These are phyloP conservation scores for Epizoanthus stellaris DNA, from an alignment of 92 coral and sea anemone genomes.

Conservation along the genomic window DNA sequence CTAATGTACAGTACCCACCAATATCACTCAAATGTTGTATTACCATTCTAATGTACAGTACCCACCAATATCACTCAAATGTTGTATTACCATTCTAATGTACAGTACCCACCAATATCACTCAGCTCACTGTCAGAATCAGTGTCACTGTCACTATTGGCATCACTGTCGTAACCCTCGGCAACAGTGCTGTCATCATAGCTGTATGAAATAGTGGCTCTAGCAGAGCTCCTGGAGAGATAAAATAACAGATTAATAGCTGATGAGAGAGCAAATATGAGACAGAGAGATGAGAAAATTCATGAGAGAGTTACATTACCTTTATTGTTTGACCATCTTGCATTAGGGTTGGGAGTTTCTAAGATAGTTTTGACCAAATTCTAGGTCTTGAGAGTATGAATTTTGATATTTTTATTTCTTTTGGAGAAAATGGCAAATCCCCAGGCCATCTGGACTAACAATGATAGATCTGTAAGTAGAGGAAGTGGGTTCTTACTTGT, in stretches of 20 bases:
- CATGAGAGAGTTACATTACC: background rate
- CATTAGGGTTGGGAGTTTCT: too few species aligned
- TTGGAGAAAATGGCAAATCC: too few species aligned
- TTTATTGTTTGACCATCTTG: too few species aligned
- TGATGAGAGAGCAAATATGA: background rate
- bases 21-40: background rate
- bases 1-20: too few species aligned
- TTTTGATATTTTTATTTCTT: too few species aligned
- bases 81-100: background rate
- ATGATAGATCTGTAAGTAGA: too few species aligned
- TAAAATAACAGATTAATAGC: background rate
- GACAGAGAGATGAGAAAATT: too few species aligned
- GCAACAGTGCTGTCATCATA: constrained; percentile 66
- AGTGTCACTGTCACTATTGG: constrained; percentile 74
- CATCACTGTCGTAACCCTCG: constrained; percentile 62
- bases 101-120: constrained; percentile 72
- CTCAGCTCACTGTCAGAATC: constrained; percentile 79
- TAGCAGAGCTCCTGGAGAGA: constrained; percentile 73
- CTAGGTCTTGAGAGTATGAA: too few species aligned
- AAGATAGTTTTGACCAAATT: too few species aligned
- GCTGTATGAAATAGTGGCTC: constrained; percentile 82
- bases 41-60: too few species aligned
- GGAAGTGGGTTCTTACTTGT: constrained; percentile 57
- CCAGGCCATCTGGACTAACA: too few species aligned
- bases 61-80: too few species aligned